Evolutionary conservation across 2,113 vertebrate species (phyloP).

Genomic region (Myrmecobius fasciatus): DNA sequence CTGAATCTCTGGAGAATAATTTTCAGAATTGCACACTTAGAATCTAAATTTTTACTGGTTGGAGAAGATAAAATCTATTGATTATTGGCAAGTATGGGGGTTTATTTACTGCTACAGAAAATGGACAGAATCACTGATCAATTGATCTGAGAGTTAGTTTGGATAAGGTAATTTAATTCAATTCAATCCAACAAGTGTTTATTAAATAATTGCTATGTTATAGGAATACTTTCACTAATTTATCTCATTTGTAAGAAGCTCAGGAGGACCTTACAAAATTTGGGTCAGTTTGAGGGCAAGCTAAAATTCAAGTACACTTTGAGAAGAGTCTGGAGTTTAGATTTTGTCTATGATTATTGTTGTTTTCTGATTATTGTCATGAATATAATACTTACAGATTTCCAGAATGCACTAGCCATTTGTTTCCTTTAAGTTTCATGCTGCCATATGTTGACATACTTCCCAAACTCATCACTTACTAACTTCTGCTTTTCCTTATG

Average conservation of each 20-base stretch:
- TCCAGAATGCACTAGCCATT: not conserved
- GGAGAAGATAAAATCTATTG: not conserved
- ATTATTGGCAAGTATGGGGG: not conserved
- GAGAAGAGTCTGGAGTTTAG: not conserved
- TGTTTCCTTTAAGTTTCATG: not conserved
- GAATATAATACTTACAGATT: not conserved
- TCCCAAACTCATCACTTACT: not conserved
- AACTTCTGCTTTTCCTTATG: not conserved
- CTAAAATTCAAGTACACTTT: not conserved
- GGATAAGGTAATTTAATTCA: not conserved
- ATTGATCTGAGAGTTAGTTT: fast-evolving
- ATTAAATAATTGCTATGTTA: not conserved
- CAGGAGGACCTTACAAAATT: not conserved
- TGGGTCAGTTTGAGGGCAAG: not conserved
- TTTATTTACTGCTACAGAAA: not conserved
- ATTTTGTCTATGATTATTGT: not conserved
- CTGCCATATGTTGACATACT: not conserved
- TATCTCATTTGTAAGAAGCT: not conserved
- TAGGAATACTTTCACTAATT: not conserved
- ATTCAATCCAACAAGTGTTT: not conserved
- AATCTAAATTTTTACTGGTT: not conserved
- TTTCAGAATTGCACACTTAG: not conserved
- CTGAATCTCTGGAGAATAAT: not conserved
- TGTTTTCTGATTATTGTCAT: not conserved
- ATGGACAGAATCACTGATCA: not conserved